Evolutionary conservation across 2,113 vertebrate species (phyloP).

Genomic region (Nipponia nippon): DNA sequence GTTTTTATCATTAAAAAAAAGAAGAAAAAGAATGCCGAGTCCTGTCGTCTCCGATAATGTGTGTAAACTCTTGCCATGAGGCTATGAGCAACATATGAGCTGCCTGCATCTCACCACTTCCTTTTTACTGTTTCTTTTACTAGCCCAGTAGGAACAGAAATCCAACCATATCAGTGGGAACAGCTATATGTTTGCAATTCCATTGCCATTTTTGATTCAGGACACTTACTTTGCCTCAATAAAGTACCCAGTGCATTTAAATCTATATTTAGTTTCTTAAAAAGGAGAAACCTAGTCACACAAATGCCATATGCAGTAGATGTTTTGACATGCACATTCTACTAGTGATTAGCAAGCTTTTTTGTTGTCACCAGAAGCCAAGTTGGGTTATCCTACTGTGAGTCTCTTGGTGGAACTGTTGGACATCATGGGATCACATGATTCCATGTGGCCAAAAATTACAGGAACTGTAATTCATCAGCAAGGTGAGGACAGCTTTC

Average conservation of each 20-base stretch:
- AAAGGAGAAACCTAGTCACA: background rate
- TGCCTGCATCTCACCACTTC: background rate
- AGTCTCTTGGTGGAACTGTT: background rate
- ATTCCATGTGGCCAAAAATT: constrained; percentile 22
- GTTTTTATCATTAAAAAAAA: background rate
- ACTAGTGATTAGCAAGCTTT: background rate
- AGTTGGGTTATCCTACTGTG: background rate
- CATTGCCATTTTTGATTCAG: background rate
- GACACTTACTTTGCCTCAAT: background rate
- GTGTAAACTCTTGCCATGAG: background rate
- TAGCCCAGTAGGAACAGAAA: background rate
- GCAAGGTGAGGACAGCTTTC: constrained; percentile 58
- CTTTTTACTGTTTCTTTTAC: background rate
- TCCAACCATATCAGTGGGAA: background rate
- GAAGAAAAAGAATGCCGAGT: background rate
- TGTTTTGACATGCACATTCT: background rate
- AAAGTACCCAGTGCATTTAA: background rate
- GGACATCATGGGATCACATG: background rate
- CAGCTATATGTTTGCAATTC: background rate
- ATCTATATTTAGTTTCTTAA: background rate
- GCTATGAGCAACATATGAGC: background rate
- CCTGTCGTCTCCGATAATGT: background rate
- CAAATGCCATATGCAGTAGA: background rate
- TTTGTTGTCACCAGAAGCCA: background rate
- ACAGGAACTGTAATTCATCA: constrained; percentile 33